phyloP scores from a whole-genome alignment of 1,140 invertebrate genomes.

The Diachasma alloeum region DNA sequence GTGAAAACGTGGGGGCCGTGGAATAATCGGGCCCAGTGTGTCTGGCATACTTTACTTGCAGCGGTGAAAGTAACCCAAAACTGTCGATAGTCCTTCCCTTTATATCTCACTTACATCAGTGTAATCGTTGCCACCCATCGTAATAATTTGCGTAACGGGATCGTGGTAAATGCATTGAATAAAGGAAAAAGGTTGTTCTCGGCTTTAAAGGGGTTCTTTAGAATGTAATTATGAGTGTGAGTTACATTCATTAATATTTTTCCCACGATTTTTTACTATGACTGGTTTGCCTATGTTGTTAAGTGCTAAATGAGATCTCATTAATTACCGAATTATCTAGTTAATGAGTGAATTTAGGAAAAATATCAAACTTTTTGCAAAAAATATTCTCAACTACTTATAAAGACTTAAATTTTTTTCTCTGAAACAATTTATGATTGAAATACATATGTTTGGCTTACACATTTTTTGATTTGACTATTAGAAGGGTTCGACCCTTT shows the following conservation, averaged over 20 bases:
- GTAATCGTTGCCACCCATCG: conserved; percentile 45
- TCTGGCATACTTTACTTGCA: conserved; percentile 56
- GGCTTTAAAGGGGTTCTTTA: conserved; percentile 29
- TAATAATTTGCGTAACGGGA: conserved; percentile 48
- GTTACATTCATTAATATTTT: not conserved
- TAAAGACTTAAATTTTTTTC: not conserved
- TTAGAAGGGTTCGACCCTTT: no score
- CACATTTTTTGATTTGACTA: no score
- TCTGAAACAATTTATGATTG: no score
- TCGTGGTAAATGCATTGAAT: not conserved
- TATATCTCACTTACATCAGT: conserved; percentile 23
- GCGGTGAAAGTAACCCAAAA: conserved; percentile 52
- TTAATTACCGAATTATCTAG: not conserved
- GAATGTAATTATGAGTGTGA: conserved; percentile 26
- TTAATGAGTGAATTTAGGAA: not conserved
- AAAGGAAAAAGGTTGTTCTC: not conserved
- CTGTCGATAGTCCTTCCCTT: conserved; percentile 20
- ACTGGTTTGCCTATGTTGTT: not conserved
- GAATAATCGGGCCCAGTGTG: conserved; percentile 29
- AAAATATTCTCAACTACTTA: not conserved
- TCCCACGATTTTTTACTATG: not conserved
- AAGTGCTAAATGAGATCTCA: not conserved
- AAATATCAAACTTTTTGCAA: no score
- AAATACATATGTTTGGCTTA: no score
- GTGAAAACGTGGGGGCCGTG: conserved; percentile 44